phyloP scores from a whole-genome alignment of 2,888 invertebrate genomes.

The Lucinisca nassula region DNA sequence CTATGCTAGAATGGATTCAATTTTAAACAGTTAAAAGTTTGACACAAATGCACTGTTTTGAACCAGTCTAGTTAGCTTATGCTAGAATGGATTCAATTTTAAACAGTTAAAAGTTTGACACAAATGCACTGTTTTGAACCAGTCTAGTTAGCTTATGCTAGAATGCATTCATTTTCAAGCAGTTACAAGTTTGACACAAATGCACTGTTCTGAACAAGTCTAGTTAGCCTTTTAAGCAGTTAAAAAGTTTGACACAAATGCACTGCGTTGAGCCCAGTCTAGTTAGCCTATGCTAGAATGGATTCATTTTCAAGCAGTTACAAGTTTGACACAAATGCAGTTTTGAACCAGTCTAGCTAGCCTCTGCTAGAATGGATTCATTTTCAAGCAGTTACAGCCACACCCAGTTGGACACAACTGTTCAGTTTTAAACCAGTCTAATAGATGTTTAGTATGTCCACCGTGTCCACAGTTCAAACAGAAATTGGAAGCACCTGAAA shows the following conservation, averaged over 20 bases:
- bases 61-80: slow-evolving; percentile 96
- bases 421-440: slow-evolving; percentile 94
- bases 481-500: slow-evolving; percentile 91
- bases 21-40: slow-evolving; percentile 95
- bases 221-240: slow-evolving; percentile 93
- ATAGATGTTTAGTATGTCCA: slow-evolving; percentile 95
- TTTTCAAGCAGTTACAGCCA: slow-evolving; percentile 95
- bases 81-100: slow-evolving; percentile 90
- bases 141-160: slow-evolving; percentile 90
- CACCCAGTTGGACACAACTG: slow-evolving; percentile 96
- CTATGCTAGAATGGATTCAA: slow-evolving; percentile 90
- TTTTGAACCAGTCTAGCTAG: slow-evolving; percentile 94
- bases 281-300: slow-evolving; percentile 38
- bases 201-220: slow-evolving; percentile 94
- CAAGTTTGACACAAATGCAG: slow-evolving; percentile 95
- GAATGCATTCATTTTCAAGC: slow-evolving; percentile 91
- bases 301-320: slow-evolving; percentile 93
- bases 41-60: slow-evolving; percentile 93
- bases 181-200: slow-evolving; percentile 95
- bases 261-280: slow-evolving; percentile 92
- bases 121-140: slow-evolving; percentile 93
- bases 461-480: slow-evolving; percentile 98
- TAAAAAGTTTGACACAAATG: slow-evolving; percentile 95
- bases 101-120: slow-evolving; percentile 97
- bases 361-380: slow-evolving; percentile 89